Percentiles rank a stretch among this genome's conserved stretches.
Evolutionary conservation across 2,113 vertebrate genomes (phyloP).

Genomic region (Theristicus caerulescens): DNA sequence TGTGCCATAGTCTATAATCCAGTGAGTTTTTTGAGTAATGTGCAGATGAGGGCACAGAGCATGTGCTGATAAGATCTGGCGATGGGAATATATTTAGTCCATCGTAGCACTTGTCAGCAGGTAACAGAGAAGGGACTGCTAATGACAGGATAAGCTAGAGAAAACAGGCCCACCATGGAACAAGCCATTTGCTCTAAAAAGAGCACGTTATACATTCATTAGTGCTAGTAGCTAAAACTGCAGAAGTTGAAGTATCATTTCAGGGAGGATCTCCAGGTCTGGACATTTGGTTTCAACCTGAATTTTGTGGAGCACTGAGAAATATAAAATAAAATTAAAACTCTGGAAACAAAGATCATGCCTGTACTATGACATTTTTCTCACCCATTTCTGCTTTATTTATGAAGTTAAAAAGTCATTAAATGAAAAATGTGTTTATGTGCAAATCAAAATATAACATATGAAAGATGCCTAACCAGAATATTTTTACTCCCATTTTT

Average conservation of each 20-base stretch:
- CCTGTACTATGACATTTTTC: neutral
- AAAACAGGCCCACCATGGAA: neutral
- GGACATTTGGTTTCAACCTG: neutral
- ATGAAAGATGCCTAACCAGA: neutral
- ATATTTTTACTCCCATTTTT: neutral
- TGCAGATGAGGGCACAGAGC: neutral
- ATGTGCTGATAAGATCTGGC: neutral
- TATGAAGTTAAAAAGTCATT: neutral
- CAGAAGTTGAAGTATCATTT: neutral
- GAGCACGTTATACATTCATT: fast-evolving
- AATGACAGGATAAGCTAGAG: neutral
- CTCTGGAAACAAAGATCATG: neutral
- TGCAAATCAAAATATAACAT: neutral
- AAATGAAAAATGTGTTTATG: neutral
- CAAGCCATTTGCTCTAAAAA: neutral
- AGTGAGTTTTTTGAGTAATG: neutral
- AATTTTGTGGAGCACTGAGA: neutral
- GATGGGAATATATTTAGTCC: neutral
- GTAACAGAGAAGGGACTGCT: neutral
- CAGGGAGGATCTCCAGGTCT: neutral
- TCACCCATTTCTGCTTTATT: neutral
- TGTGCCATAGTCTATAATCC: neutral
- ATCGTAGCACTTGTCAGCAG: neutral
- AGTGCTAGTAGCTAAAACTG: neutral
- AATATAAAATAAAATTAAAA: neutral